A percentile compares a stretch with the other conserved stretches of the same genome.
Evolutionary conservation across 2,888 invertebrate genomes (phyloP).

Genomic region (Dasysyrphus albostriatus): DNA sequence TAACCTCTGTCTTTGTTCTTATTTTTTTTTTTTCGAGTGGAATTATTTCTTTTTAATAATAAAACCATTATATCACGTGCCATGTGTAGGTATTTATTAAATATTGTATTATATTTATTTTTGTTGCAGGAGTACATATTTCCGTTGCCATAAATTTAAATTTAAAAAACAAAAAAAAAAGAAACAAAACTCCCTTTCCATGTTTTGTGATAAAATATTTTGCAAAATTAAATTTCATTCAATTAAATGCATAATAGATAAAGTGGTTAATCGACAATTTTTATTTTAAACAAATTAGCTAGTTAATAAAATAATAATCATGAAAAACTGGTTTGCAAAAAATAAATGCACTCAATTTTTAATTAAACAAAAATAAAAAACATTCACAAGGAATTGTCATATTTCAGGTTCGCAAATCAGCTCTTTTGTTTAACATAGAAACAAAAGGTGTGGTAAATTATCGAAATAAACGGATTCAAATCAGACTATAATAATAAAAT

Average conservation of each 20-base stretch:
- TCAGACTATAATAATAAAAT: too few relatives aligned
- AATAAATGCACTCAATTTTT: slow-evolving; percentile 8
- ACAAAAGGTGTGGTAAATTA: background rate
- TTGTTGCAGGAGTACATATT: too few relatives aligned
- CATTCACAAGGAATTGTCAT: background rate
- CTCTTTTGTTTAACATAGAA: slow-evolving; percentile 29
- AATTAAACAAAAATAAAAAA: background rate
- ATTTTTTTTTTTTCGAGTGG: background rate
- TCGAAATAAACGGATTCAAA: too few relatives aligned
- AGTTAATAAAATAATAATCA: background rate
- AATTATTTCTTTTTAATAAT: background rate
- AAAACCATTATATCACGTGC: background rate
- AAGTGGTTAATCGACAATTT: too few relatives aligned
- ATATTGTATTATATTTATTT: too few relatives aligned
- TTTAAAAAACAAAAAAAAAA: too few relatives aligned
- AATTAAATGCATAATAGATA: background rate
- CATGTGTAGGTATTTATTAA: too few relatives aligned
- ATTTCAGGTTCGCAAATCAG: slow-evolving; percentile 41
- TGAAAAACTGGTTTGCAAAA: slow-evolving; percentile 9
- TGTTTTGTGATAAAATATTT: background rate
- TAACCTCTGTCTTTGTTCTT: background rate
- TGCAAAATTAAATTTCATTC: background rate
- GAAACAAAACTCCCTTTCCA: background rate
- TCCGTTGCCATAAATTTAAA: background rate
- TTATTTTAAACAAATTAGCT: background rate